Percentiles rank a stretch among this genome's conserved stretches.
These are phyloP conservation scores for Yoshiicerus persimilis DNA, from an alignment of 1,140 invertebrate species.

Conservation along the genomic window DNA sequence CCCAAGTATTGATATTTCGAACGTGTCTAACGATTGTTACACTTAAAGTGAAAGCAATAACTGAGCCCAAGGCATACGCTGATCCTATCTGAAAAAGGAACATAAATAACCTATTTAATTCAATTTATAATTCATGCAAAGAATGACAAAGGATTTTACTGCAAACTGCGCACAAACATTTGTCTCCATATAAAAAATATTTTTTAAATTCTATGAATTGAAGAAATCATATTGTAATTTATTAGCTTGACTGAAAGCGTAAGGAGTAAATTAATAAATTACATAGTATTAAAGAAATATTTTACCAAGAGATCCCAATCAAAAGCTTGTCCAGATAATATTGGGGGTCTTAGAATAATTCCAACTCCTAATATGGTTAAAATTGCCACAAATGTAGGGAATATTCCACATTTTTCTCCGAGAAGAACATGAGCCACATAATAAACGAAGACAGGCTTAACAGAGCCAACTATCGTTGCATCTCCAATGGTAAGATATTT, in stretches of 20 bases:
- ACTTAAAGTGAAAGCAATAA: background rate
- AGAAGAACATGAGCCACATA: constrained; percentile 7
- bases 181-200: too few relatives aligned
- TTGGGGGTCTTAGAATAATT: background rate
- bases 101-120: too few relatives aligned
- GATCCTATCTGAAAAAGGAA: background rate
- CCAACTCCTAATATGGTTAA: background rate
- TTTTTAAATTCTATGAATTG: background rate
- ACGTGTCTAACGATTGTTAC: background rate
- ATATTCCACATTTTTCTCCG: background rate
- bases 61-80: background rate
- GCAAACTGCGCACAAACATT: too few relatives aligned
- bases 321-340: background rate
- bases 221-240: background rate
- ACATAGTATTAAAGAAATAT: background rate
- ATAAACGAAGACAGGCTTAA: constrained; percentile 5
- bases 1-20: background rate
- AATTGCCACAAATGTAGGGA: background rate
- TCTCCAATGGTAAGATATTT: background rate
- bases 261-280: too few relatives aligned
- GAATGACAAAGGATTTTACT: too few relatives aligned
- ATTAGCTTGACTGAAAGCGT: too few relatives aligned
- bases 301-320: background rate
- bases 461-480: background rate
- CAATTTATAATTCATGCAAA: too few relatives aligned